These are phyloP conservation scores for Aphelinus certus DNA, from an alignment of 1,140 invertebrate genomes.

Conservation along the genomic window DNA sequence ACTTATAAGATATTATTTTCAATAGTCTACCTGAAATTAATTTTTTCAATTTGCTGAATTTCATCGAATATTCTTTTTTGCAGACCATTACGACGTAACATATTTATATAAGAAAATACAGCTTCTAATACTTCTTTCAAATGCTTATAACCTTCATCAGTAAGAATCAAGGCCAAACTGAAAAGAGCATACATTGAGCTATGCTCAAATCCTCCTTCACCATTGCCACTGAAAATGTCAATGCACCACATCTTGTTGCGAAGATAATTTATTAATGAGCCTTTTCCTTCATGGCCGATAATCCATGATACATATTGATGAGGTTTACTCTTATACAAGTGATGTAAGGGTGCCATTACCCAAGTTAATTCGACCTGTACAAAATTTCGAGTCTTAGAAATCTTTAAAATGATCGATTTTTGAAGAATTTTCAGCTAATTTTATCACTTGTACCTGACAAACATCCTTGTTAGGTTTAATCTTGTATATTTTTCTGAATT, in stretches of 20 bases:
- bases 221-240: slow-evolving; percentile 77
- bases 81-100: slow-evolving; percentile 71
- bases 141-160: slow-evolving; percentile 80
- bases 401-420: slow-evolving; percentile 28
- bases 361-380: slow-evolving; percentile 79
- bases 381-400: slow-evolving; percentile 29
- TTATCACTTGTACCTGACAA: slow-evolving; percentile 64
- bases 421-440: not conserved
- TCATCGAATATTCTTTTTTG: slow-evolving; percentile 79
- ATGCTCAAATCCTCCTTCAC: slow-evolving; percentile 78
- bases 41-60: slow-evolving; percentile 74
- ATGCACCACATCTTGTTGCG: slow-evolving; percentile 86
- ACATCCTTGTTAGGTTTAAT: slow-evolving; percentile 81
- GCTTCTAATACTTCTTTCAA: slow-evolving; percentile 74
- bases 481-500: slow-evolving; percentile 80
- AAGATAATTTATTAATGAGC: slow-evolving; percentile 85
- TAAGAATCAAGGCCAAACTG: slow-evolving; percentile 78
- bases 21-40: slow-evolving; percentile 66
- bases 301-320: slow-evolving; percentile 82
- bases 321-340: slow-evolving; percentile 80
- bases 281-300: slow-evolving; percentile 88
- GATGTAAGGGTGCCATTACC: slow-evolving; percentile 76
- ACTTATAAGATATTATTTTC: not conserved
- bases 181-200: slow-evolving; percentile 80
- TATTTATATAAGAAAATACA: slow-evolving; percentile 79